Percentiles rank a stretch among this genome's conserved stretches.
These are phyloP conservation scores for Ametastegia equiseti DNA, from an alignment of 2,888 invertebrate species.

Conservation along the genomic window DNA sequence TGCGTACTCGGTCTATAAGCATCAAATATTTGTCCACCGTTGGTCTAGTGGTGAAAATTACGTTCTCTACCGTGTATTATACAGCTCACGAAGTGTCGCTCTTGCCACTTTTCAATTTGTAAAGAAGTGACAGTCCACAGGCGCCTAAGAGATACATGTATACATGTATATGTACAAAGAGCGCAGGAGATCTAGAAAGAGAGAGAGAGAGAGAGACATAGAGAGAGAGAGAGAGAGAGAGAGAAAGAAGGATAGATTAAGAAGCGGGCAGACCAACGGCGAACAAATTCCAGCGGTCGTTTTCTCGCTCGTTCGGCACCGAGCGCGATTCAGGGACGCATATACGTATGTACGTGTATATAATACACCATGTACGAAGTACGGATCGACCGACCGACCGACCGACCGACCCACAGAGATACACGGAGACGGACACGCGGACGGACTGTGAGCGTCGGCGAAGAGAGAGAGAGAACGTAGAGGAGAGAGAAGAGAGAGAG, in stretches of 20 bases:
- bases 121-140: conserved; percentile 43
- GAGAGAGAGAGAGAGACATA: neutral
- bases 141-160: conserved; percentile 33
- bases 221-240: neutral
- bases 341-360: conserved; percentile 15
- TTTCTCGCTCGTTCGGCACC: conserved; percentile 38
- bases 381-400: conserved; percentile 12
- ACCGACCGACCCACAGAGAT: conserved; percentile 55
- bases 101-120: conserved; percentile 45
- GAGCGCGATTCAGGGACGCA: conserved; percentile 44
- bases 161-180: neutral
- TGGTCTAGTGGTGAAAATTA: conserved; percentile 19
- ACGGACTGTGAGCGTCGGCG: conserved; percentile 52
- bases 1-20: neutral
- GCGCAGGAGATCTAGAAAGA: neutral
- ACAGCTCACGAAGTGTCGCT: conserved; percentile 32
- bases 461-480: conserved; percentile 3
- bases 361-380: conserved; percentile 11
- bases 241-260: conserved; percentile 19
- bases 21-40: conserved; percentile 29
- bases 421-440: conserved; percentile 54
- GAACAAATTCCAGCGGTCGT: conserved; percentile 44
- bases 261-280: conserved; percentile 44
- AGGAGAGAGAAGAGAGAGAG: neutral
- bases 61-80: conserved; percentile 18